Evolutionary conservation across 2,888 invertebrate genomes (phyloP).

Genomic region (Morpho helenor): DNA sequence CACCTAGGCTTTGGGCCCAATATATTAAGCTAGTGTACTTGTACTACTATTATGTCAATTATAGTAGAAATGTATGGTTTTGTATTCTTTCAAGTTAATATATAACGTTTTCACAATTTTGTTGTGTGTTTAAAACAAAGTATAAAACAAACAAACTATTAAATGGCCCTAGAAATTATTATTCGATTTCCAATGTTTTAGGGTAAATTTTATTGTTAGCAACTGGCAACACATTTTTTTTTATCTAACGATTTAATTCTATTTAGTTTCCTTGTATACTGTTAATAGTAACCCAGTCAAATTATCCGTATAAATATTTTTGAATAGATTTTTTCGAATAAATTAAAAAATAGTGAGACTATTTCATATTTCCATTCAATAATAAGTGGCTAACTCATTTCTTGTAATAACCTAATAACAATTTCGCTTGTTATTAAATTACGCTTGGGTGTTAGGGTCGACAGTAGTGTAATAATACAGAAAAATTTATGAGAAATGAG

Average conservation of each 20-base stretch:
- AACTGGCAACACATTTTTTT: too few species aligned
- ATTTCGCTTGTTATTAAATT: constrained; percentile 3
- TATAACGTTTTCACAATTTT: too few species aligned
- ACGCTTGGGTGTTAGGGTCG: constrained; percentile 4
- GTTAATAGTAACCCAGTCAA: constrained; percentile 7
- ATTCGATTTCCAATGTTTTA: too few species aligned
- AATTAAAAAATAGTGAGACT: constrained; percentile 11
- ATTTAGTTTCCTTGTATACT: neutral
- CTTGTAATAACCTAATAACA: constrained; percentile 9
- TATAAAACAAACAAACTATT: too few species aligned
- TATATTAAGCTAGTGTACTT: too few species aligned
- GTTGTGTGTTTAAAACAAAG: too few species aligned
- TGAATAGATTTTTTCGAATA: constrained; percentile 4
- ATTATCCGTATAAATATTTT: constrained; percentile 3
- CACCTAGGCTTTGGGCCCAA: too few species aligned
- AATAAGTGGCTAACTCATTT: constrained; percentile 24
- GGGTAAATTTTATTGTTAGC: too few species aligned
- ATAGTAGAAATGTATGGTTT: too few species aligned
- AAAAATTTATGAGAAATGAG: constrained; percentile 23
- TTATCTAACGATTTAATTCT: neutral
- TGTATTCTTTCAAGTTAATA: too few species aligned
- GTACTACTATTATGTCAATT: too few species aligned
- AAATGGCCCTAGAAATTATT: too few species aligned
- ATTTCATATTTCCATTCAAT: constrained; percentile 22
- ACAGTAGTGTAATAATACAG: neutral